Base-by-base conservation (phyloP, 2,888 invertebrate species). In the Drosophila histrio region DNA sequence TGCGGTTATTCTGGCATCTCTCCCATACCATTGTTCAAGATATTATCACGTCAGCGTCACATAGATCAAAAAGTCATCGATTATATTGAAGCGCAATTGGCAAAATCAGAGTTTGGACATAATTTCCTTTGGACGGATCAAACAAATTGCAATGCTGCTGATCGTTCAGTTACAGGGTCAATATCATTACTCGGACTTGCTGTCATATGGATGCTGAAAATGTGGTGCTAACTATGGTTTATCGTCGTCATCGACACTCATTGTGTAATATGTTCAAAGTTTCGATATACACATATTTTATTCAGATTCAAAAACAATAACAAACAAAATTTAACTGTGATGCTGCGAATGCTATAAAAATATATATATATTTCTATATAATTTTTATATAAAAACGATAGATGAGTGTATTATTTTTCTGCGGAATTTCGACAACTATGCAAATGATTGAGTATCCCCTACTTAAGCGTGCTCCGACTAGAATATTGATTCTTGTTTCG, bases 91-190 rank as follows among this genome's bases (percentile, higher is more conserved):
- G 1, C 5, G 0, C 22, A 9, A n/a, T 0, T 66, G 8, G 19
- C 2, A 3, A 8, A 0, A 19, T 8, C 13, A 0, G n/a, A 1
- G 0, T 0, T 9, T 4, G 34, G 5, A 1, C 0, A 7, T 0
- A 0, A 13, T 8, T 44, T 28, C 28, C 8, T 46, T 2, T 66
- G 58, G 66, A 28, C 58, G 3, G 28, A 66, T n/a, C 67, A 58
- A 22, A 26, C 21, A 1, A 9, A 38, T 0, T 66, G 66, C 19
- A 28, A 36, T 26, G 15, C 26, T 1, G 49, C 50, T 11, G 15
- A 2, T 1, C 8, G 49, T 8, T 8, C 38, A 22, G 22, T 22
- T 21, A 3, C 9, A 11, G 30, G 38, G 11, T 0, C 15, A 9
- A 17, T 28, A 24, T 13, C 9, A n/a, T 5, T 34, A 6, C 1